Conservation (phyloP, 2,113 vertebrate species). For the Asarcornis scutulata region DNA sequence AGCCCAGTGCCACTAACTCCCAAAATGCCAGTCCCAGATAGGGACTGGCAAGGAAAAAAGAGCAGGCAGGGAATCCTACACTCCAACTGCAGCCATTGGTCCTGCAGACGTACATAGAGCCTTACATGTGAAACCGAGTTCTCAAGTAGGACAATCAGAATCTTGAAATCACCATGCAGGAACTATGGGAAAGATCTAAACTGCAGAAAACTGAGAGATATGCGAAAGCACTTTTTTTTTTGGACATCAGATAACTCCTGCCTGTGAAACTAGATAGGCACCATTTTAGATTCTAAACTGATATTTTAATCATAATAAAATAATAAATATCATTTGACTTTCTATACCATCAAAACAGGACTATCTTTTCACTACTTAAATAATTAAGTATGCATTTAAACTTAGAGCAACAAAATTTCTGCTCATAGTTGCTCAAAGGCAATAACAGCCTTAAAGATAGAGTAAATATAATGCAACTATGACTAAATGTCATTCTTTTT, state of each 20-base stretch:
- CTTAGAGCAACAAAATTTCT: not conserved
- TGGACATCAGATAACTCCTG: not conserved
- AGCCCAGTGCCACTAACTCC: not conserved
- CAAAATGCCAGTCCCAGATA: not conserved
- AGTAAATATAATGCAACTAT: not conserved
- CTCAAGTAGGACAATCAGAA: not conserved
- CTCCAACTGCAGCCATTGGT: accelerated
- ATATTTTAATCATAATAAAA: not conserved
- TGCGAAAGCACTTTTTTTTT: not conserved
- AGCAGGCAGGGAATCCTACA: not conserved
- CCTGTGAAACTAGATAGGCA: not conserved
- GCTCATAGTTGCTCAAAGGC: not conserved
- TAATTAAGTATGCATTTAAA: not conserved
- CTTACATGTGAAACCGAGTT: not conserved
- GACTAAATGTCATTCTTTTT: not conserved
- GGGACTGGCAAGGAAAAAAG: not conserved
- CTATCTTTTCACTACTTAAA: not conserved
- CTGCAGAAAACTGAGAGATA: not conserved
- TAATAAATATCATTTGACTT: not conserved
- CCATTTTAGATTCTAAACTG: not conserved
- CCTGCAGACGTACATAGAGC: not conserved
- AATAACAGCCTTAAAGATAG: not conserved
- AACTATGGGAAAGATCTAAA: not conserved
- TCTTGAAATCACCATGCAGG: not conserved
- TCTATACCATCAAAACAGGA: not conserved